Base-by-base conservation (phyloP, 1,140 invertebrate species). In the Anastrepha ludens region DNA sequence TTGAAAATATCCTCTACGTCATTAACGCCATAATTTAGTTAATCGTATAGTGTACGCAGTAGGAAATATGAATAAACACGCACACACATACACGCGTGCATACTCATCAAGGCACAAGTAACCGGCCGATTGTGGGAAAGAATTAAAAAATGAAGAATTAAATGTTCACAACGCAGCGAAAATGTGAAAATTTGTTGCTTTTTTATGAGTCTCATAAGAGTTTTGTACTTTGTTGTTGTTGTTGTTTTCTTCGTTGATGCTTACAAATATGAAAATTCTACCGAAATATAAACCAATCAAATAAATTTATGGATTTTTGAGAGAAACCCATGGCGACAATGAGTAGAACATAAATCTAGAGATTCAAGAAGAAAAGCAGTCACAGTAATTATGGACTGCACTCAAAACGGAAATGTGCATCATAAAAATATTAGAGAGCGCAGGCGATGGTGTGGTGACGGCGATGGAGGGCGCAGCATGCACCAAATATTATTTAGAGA, bases 371-470 rank as follows among this genome's bases (percentile, higher is more conserved):
- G 85, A 86, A 86, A 62, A 86, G 59, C 85, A 64, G 85, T 86
- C 85, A 86, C 58, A 86, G 85, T 86, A 86, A 86, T 86, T 86
- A 62, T 41, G 58, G 7, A 44, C 29, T 15, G 85, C 85, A 86
- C 39, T 64, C 58, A 20, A 64, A 60, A 60, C 85, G 86, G 86
- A 87, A 87, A 87, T 87, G 86, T 87, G 86, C 86, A 87, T 87
- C 86, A 87, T 87, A 87, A 87, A 87, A 87, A 47, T 87, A 87
- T 87, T 87, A 87, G 60, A 67, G 44, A 87, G 58, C 29, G 39
- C 2, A 20, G 29, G 50, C 6, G 17, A 11, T 9, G 8, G 55
- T 9, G 60, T 17, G 55, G 2, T n/a, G 39, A 41, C 15, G 11
- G 70, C 60, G 60, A 29, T 67, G 47, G 74, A 50, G 74, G 41